Evolutionary conservation across 64 coral and sea anemone genomes (phyloP).

Genomic region (Pocillopora verrucosa): DNA sequence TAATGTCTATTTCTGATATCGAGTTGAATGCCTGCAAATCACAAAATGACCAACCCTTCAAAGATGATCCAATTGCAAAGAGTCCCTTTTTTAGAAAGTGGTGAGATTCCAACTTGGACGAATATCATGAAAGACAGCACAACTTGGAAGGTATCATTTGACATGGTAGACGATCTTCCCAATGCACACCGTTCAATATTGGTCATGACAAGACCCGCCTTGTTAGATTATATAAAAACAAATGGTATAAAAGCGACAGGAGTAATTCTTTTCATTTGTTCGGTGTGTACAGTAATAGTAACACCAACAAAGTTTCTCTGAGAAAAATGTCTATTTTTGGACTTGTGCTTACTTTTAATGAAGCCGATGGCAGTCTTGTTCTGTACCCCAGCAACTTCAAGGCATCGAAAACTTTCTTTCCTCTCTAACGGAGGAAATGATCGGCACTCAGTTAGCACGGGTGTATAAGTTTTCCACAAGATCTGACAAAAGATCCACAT

Average conservation of each 20-base stretch:
- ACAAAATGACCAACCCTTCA: not conserved
- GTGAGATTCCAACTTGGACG: not conserved
- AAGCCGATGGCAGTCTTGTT: constrained; percentile 37
- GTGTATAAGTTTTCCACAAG: not conserved
- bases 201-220: not conserved
- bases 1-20: not conserved
- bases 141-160: not conserved
- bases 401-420: constrained; percentile 3
- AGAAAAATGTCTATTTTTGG: constrained; percentile 58
- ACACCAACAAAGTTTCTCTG: not conserved
- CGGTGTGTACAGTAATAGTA: not conserved
- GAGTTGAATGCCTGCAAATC: not conserved
- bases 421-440: not conserved
- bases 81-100: not conserved
- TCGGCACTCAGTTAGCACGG: not conserved
- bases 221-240: not conserved
- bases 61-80: not conserved
- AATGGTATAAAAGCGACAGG: constrained; percentile 16
- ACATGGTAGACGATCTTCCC: not conserved
- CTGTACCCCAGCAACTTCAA: not conserved
- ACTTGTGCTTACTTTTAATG: constrained; percentile 31
- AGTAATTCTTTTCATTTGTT: constrained; percentile 25
- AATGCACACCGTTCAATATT: not conserved
- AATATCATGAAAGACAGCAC: not conserved
- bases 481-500: not conserved